Base-by-base conservation (phyloP, 2,797 vertebrate species). In the Falco naumanni region DNA sequence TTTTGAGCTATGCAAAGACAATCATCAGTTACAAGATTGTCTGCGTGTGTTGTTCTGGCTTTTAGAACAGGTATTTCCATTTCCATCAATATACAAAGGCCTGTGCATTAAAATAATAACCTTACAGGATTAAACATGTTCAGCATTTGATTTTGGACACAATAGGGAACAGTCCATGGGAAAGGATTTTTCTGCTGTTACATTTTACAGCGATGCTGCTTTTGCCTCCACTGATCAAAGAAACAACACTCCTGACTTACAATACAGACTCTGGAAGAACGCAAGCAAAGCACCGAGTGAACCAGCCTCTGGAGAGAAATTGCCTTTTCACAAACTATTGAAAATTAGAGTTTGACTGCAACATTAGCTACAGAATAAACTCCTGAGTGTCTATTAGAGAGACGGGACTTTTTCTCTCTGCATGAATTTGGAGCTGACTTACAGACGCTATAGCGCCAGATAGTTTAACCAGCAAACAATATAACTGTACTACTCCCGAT, bases 401-500 rank as follows among this genome's bases (percentile, higher is more conserved):
- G 71, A 78, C 4, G 19, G 53, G 65, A 61, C 70, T 50, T 91
- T 93, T 84, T 71, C 34, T 93, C 69, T 48, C 63, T 15, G 65
- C 51, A 0, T 60, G 47, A 60, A 70, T 94, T 80, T 70, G 81
- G 56, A 75, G 78, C 90, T 93, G 93, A 39, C 84, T 85, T 22
- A 13, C 80, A 93, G 84, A 92, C 60, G 4, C 61, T 47, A 19
- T 28, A n/a, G 86, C 85, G 83, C 76, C 85, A 81, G 92, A 97
- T 94, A 94, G 72, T 94, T 97, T 60, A 95, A 81, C 87, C 76
- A 47, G 74, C 54, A 29, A 68, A 96, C 96, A 96, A 68, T 80
- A 20, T 25, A 90, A 15, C 93, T 2, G 3, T 10, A 1, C 91
- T 90, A 60, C 63, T 94, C 89, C 68, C 45, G 88, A 92, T 95